phyloP scores from a whole-genome alignment of 2,888 invertebrate species.

The Cryptophagus acutangulus region DNA sequence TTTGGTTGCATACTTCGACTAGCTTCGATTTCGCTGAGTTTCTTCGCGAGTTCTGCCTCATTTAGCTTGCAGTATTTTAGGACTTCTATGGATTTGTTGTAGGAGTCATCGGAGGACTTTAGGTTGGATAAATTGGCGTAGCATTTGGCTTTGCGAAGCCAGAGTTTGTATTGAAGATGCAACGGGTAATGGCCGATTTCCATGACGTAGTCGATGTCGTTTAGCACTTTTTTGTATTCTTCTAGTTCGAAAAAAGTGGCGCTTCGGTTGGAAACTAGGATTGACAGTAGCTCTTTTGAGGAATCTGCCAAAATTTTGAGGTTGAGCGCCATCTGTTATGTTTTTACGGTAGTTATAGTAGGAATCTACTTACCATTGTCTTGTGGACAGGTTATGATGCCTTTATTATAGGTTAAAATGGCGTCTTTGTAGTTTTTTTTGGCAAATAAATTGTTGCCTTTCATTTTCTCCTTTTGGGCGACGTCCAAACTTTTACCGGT shows the following conservation, averaged over 20 bases:
- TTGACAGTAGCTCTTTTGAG: slow-evolving; percentile 53
- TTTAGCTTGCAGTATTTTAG: slow-evolving; percentile 63
- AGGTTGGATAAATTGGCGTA: slow-evolving; percentile 63
- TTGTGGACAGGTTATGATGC: slow-evolving; percentile 63
- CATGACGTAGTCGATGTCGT: slow-evolving; percentile 66
- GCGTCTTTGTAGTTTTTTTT: slow-evolving; percentile 66
- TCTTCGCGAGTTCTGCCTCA: slow-evolving; percentile 44
- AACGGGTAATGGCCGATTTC: slow-evolving; percentile 61
- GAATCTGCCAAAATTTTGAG: slow-evolving; percentile 44
- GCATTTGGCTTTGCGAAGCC: slow-evolving; percentile 69
- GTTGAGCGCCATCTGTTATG: not conserved
- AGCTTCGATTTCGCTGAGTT: slow-evolving; percentile 33
- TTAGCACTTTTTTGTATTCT: slow-evolving; percentile 61
- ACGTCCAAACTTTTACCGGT: slow-evolving; percentile 54
- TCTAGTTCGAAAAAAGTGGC: slow-evolving; percentile 72
- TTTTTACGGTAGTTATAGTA: not conserved
- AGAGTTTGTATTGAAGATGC: slow-evolving; percentile 69
- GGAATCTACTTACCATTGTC: slow-evolving; percentile 68
- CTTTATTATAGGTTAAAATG: slow-evolving; percentile 63
- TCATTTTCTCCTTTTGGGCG: slow-evolving; percentile 62
- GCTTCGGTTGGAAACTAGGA: slow-evolving; percentile 75
- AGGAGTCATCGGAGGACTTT: slow-evolving; percentile 59
- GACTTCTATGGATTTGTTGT: slow-evolving; percentile 62
- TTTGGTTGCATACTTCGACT: slow-evolving; percentile 35
- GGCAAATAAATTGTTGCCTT: slow-evolving; percentile 69